phyloP scores from a whole-genome alignment of 1,140 invertebrate genomes.

The Ceratosolen solmsi region DNA sequence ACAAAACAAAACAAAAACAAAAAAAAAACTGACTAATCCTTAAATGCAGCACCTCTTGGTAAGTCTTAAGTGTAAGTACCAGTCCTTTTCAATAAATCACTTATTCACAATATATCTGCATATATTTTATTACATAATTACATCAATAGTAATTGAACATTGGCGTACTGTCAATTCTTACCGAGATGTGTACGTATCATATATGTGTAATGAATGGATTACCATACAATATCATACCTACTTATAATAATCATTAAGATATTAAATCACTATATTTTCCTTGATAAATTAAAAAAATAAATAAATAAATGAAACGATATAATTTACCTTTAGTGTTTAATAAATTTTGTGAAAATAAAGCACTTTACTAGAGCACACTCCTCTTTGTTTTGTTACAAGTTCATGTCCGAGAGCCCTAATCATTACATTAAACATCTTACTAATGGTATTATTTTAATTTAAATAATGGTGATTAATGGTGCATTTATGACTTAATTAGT shows the following conservation, averaged over 20 bases:
- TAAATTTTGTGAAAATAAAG: conserved; percentile 68
- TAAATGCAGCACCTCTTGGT: conserved; percentile 27
- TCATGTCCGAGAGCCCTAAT: too few relatives aligned
- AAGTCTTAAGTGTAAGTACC: conserved; percentile 21
- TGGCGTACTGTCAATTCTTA: conserved; percentile 28
- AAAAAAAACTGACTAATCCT: conserved; percentile 19
- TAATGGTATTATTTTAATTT: too few relatives aligned
- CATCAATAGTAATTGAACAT: conserved; percentile 18
- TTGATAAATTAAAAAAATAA: too few relatives aligned
- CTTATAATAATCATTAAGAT: conserved; percentile 60
- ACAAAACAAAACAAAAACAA: conserved; percentile 1
- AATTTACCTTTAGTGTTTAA: conserved; percentile 64
- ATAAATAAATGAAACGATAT: conserved; percentile 37
- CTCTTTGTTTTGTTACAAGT: conserved; percentile 21
- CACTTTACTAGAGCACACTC: conserved; percentile 63
- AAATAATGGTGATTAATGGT: too few relatives aligned
- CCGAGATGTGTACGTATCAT: conserved; percentile 18
- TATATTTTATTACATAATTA: conserved; percentile 46
- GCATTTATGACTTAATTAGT: neutral
- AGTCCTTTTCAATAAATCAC: conserved; percentile 16
- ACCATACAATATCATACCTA: conserved; percentile 50
- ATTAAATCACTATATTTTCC: conserved; percentile 61
- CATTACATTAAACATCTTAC: too few relatives aligned
- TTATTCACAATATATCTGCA: conserved; percentile 17
- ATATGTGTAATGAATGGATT: neutral